Evolutionary conservation across 2,113 vertebrate genomes (phyloP), one percentile per base, ranked within the genome.

Genomic region (Rhabdomys dilectus): DNA sequence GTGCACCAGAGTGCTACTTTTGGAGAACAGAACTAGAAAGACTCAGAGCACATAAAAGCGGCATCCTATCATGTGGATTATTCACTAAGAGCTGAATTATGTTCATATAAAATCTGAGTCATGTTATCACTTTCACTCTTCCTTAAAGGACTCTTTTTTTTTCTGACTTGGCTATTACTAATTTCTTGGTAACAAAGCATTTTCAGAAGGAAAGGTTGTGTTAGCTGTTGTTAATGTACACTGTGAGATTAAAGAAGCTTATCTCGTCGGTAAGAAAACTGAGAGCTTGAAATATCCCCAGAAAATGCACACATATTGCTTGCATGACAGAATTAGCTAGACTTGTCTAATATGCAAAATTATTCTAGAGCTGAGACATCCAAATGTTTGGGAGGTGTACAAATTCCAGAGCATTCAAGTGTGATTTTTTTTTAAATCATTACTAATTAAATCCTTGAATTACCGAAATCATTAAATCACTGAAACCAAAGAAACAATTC

Each of bases 311-410:
- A 64, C 12, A 53, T n/a, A 90, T 66, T 73, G 88, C 45, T 45
- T 91, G 82, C 60, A 95, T 91, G 82, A 68, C 13, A 85, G 87
- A 94, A 96, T 93, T 95, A 93, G 15, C 12, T 58, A 92, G 80
- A 31, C n/a, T 95, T 92, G 8, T 16, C 68, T 84, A 62, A n/a
- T 68, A 85, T 56, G 29, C 84, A 34, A 93, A 88, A 86, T 48
- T 62, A 92, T 73, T 94, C 10, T 42, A 81, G 13, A 96, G 88
- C 4, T 80, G 88, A 96, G 85, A 94, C 77, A 86, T 73, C 22
- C 48, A n/a, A 93, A 66, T 77, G 76, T 94, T 60, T 80, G 88
- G n/a, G 70, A 95, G 42, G 75, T 89, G 29, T 26, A 86, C 11
- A 88, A 92, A 93, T 94, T 51, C n/a, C 15, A 93, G 82, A 87